Conservation (phyloP, 1,140 invertebrate genomes). For the Uloborus diversus region DNA sequence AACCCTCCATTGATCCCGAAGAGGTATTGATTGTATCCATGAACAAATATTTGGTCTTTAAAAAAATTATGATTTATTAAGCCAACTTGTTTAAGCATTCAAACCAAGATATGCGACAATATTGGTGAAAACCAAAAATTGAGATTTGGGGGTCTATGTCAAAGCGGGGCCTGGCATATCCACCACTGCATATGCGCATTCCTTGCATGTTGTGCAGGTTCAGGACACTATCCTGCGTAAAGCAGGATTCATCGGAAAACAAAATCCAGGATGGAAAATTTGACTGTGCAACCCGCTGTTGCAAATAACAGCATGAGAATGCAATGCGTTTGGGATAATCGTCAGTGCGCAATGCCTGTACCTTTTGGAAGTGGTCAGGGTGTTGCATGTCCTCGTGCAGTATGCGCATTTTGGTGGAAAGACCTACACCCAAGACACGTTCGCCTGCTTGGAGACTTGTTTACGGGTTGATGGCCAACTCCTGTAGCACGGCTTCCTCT, state of each 20-base stretch:
- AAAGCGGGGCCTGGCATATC: not conserved
- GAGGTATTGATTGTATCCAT: too few species aligned
- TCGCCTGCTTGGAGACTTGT: not conserved
- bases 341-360: not conserved
- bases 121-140: too few species aligned
- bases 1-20: too few species aligned
- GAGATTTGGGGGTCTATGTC: too few species aligned
- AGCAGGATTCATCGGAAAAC: not conserved
- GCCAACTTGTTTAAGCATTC: too few species aligned
- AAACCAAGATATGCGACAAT: too few species aligned
- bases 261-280: not conserved
- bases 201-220: constrained; percentile 1
- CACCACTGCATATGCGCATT: too few species aligned
- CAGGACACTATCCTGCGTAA: not conserved
- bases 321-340: not conserved
- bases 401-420: not conserved
- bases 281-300: not conserved
- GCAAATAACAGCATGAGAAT: not conserved
- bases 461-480: not conserved
- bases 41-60: too few species aligned
- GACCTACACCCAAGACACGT: not conserved
- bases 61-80: too few species aligned
- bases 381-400: not conserved
- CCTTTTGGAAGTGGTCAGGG: not conserved
- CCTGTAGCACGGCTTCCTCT: not conserved